Evolutionary conservation across 2,888 invertebrate species (phyloP).

Genomic region (Trichopria drosophilae): DNA sequence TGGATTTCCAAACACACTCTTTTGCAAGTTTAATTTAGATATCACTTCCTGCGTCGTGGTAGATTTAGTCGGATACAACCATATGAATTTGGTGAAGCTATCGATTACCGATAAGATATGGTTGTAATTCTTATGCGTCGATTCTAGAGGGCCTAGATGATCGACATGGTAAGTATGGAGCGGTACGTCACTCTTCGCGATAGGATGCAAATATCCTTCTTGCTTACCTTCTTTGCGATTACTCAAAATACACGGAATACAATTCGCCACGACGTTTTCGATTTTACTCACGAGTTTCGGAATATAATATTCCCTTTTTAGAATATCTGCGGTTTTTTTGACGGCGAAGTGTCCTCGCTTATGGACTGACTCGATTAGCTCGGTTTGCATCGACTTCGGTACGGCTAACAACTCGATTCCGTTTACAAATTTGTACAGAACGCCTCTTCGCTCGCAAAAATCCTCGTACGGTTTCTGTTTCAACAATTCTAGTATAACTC

Average conservation of each 20-base stretch:
- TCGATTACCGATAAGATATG: conserved; percentile 47
- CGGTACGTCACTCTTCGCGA: conserved; percentile 43
- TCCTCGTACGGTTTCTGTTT: too few species aligned
- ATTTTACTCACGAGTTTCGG: conserved; percentile 28
- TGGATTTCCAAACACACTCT: conserved; percentile 32
- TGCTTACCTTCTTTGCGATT: conserved; percentile 42
- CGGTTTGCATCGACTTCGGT: conserved; percentile 18
- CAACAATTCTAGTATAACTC: too few species aligned
- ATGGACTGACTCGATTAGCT: conserved; percentile 27
- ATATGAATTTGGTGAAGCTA: conserved; percentile 45
- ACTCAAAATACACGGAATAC: conserved; percentile 41
- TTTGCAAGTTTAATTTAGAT: conserved; percentile 23
- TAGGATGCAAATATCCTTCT: conserved; percentile 42
- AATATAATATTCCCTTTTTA: conserved; percentile 28
- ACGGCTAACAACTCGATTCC: conserved; percentile 8
- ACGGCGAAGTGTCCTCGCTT: conserved; percentile 28
- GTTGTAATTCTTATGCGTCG: conserved; percentile 43
- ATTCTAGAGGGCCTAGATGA: conserved; percentile 46
- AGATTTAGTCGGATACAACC: conserved; percentile 46
- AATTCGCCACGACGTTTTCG: conserved; percentile 31
- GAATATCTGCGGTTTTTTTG: conserved; percentile 23
- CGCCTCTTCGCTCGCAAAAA: conserved; percentile 14
- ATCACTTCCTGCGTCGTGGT: conserved; percentile 39
- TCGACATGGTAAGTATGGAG: conserved; percentile 46
- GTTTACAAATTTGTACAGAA: conserved; percentile 9